Evolutionary conservation across 2,888 invertebrate species (phyloP).

Genomic region (Sclerodermus sp.): DNA sequence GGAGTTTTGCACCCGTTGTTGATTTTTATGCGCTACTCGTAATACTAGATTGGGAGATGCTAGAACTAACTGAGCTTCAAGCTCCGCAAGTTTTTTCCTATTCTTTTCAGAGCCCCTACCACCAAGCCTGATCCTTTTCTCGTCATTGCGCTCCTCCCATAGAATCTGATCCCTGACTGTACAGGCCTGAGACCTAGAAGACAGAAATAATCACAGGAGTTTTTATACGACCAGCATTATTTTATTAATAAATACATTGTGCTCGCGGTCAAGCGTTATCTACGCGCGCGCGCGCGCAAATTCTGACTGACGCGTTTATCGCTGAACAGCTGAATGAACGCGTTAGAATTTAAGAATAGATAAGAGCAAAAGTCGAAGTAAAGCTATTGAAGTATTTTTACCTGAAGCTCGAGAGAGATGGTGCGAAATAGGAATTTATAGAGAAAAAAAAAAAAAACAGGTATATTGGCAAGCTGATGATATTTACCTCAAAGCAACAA

Average conservation of each 20-base stretch:
- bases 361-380: neutral
- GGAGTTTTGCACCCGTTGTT: conserved; percentile 66
- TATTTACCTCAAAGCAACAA: conserved; percentile 69
- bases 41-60: conserved; percentile 89
- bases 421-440: too few species aligned
- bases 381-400: too few species aligned
- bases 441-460: too few species aligned
- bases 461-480: neutral
- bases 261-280: too few species aligned
- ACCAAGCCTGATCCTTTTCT: conserved; percentile 66
- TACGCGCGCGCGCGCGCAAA: too few species aligned
- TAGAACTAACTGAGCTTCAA: conserved; percentile 86
- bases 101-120: conserved; percentile 76
- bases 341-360: too few species aligned
- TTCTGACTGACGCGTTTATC: too few species aligned
- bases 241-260: too few species aligned
- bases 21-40: conserved; percentile 73
- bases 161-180: conserved; percentile 84
- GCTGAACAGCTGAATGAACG: too few species aligned
- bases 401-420: too few species aligned
- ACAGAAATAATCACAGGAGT: too few species aligned
- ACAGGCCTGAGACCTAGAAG: conserved; percentile 76
- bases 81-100: conserved; percentile 84
- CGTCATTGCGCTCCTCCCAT: conserved; percentile 70
- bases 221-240: too few species aligned